These are phyloP conservation scores for Paralichthys olivaceus DNA, from an alignment of 2,113 vertebrate genomes.

Conservation along the genomic window DNA sequence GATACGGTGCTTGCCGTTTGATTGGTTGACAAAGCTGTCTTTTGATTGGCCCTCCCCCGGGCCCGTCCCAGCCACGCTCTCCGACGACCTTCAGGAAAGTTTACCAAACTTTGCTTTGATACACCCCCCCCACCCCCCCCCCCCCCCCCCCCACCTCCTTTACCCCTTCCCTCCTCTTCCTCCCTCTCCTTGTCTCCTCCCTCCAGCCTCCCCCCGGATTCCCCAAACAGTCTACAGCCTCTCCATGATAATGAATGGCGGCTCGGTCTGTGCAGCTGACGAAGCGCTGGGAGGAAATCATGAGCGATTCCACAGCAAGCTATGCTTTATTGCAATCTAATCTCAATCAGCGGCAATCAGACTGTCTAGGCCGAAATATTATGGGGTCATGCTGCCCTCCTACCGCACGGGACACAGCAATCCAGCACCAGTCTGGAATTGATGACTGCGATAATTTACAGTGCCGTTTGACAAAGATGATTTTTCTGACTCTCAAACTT, in stretches of 20 bases:
- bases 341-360: conserved; percentile 78
- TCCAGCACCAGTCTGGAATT: conserved; percentile 25
- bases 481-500: conserved; percentile 27
- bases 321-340: conserved; percentile 58
- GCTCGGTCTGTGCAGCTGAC: conserved; percentile 69
- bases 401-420: conserved; percentile 9
- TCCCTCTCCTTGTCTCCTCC: conserved; percentile 64
- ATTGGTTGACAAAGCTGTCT: conserved; percentile 81
- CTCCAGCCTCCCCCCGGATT: conserved; percentile 59
- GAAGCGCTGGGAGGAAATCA: conserved; percentile 58
- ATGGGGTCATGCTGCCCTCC: conserved; percentile 48
- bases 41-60: conserved; percentile 77
- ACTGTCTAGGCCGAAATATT: conserved; percentile 38
- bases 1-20: conserved; percentile 71
- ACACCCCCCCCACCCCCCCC: conserved; percentile 24
- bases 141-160: conserved; percentile 47
- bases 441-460: conserved; percentile 43
- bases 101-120: conserved; percentile 81
- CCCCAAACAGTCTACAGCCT: conserved; percentile 63
- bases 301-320: conserved; percentile 19
- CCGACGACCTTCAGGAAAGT: conserved; percentile 82
- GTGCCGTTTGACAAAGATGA: conserved; percentile 11
- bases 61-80: conserved; percentile 77
- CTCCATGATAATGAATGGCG: conserved; percentile 77
- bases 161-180: conserved; percentile 44